A percentile compares a stretch with the other conserved stretches of the same genome.
Conservation (phyloP, 37 sponge, comb jelly and placozoan genomes). For the Halisarca cf. caerulea region DNA sequence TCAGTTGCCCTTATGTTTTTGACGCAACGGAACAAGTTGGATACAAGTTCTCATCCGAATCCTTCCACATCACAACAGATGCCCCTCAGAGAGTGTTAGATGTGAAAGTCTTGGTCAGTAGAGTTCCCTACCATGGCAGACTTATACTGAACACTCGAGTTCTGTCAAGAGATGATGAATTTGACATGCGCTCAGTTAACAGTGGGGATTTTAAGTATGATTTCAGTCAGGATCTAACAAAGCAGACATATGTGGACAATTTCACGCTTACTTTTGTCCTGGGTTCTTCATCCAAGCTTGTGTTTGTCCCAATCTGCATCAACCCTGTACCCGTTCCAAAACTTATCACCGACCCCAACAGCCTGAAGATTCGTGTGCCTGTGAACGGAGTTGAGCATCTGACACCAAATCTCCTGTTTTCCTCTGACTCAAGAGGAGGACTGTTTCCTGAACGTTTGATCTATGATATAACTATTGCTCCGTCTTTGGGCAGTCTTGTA, state of each 20-base stretch:
- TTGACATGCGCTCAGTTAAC: background rate
- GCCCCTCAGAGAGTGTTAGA: background rate
- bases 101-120: background rate
- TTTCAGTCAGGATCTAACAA: background rate
- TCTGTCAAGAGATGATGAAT: background rate
- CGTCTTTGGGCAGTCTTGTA: slow-evolving; percentile 28
- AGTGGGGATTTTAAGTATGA: background rate
- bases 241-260: background rate
- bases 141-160: background rate
- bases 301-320: slow-evolving; percentile 47
- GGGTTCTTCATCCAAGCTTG: slow-evolving; percentile 13
- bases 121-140: background rate
- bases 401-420: background rate
- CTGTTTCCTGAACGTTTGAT: background rate
- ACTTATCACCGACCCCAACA: background rate
- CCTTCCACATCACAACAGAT: background rate
- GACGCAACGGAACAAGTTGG: slow-evolving; percentile 7
- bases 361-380: slow-evolving; percentile 14
- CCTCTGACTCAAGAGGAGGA: slow-evolving; percentile 26
- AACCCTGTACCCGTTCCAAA: slow-evolving; percentile 43
- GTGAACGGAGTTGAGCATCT: background rate
- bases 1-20: slow-evolving; percentile 8
- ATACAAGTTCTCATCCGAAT: background rate
- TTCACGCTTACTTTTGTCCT: slow-evolving; percentile 34
- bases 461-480: slow-evolving; percentile 28